Evolutionary conservation across 2,797 vertebrate species (phyloP).

Genomic region (Adrianichthys oophorus): DNA sequence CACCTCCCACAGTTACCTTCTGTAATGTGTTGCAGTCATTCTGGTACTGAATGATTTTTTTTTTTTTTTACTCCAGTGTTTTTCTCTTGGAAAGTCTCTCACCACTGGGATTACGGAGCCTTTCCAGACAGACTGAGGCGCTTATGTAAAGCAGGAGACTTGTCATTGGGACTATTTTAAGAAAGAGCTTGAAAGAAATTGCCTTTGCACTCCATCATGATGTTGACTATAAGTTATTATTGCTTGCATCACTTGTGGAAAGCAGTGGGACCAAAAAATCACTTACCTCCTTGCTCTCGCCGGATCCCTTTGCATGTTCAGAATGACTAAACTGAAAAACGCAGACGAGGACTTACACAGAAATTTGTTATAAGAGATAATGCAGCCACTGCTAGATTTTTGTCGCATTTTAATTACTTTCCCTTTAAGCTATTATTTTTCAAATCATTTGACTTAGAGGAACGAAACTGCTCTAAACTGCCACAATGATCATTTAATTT

Average conservation of each 20-base stretch:
- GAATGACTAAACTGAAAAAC: conserved; percentile 31
- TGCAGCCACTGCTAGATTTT: conserved; percentile 46
- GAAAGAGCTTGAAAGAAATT: conserved; percentile 78
- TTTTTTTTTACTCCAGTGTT: conserved; percentile 53
- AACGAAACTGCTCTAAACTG: conserved; percentile 45
- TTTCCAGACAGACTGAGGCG: conserved; percentile 78
- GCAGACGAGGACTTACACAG: conserved; percentile 40
- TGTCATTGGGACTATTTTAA: conserved; percentile 81
- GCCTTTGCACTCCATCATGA: conserved; percentile 60
- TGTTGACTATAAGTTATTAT: conserved; percentile 78
- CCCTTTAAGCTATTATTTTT: conserved; percentile 54
- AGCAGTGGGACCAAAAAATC: conserved; percentile 56
- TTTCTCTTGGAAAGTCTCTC: conserved; percentile 74
- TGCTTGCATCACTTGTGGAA: conserved; percentile 60
- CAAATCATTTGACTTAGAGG: conserved; percentile 48
- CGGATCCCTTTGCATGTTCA: conserved; percentile 48
- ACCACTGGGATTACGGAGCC: conserved; percentile 77
- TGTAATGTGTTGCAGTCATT: conserved; percentile 72
- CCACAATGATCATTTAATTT: conserved; percentile 66
- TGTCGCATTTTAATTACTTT: conserved; percentile 54
- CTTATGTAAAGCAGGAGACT: conserved; percentile 79
- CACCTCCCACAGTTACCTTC: conserved; percentile 65
- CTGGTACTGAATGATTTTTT: conserved; percentile 51
- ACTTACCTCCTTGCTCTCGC: conserved; percentile 68
- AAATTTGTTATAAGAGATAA: conserved; percentile 59